phyloP scores from a whole-genome alignment of 2,888 invertebrate genomes.

The Coelopa pilipes region DNA sequence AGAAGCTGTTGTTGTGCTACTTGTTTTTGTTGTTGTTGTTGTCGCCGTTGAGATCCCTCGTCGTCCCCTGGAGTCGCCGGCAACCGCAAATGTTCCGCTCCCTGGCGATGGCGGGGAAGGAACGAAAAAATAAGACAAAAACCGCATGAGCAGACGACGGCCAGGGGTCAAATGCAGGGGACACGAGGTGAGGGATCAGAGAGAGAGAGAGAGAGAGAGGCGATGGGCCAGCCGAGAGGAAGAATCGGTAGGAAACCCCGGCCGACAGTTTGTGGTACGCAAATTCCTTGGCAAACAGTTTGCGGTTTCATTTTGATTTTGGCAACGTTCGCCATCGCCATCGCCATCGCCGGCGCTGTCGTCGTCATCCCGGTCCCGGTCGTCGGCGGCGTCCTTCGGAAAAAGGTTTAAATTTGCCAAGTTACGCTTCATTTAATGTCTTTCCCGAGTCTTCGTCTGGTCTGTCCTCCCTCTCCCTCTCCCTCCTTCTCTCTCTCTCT shows the following conservation, averaged over 20 bases:
- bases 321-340: conserved; percentile 13
- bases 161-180: too few species aligned
- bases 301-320: conserved; percentile 30
- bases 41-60: not conserved
- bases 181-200: too few species aligned
- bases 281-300: conserved; percentile 31
- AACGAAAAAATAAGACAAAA: not conserved
- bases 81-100: conserved; percentile 19
- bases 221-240: not conserved
- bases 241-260: conserved; percentile 13
- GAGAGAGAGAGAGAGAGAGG: too few species aligned
- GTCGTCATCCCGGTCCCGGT: not conserved
- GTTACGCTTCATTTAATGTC: conserved; percentile 25
- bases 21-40: not conserved
- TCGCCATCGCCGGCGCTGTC: not conserved
- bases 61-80: not conserved
- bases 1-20: not conserved
- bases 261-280: conserved; percentile 29
- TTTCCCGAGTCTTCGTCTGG: not conserved
- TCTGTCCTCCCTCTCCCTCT: too few species aligned
- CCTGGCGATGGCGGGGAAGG: not conserved
- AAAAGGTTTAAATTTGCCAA: conserved; percentile 21
- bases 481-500: too few species aligned
- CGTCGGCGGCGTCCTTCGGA: not conserved
- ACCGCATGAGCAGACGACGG: too few species aligned